A percentile compares a stretch with the other conserved stretches of the same genome.
Evolutionary conservation across 2,113 vertebrate species (phyloP).

Genomic region (Dolichallabes microphthalmus): DNA sequence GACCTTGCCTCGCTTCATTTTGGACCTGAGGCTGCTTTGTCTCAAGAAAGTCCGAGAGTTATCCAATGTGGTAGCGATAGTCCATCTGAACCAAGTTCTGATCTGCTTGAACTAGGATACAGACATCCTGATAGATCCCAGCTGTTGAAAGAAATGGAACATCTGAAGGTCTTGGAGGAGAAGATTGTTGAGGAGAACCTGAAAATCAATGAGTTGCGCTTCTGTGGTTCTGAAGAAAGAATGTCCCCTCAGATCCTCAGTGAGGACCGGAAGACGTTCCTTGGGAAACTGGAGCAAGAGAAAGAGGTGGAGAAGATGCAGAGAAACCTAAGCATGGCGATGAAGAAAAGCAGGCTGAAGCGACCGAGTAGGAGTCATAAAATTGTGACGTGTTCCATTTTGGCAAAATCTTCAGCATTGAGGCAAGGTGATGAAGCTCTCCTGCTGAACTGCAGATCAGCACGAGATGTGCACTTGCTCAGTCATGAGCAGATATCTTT

Average conservation of each 20-base stretch:
- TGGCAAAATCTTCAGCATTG: slow-evolving; percentile 42
- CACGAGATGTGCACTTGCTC: neutral
- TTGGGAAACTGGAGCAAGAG: slow-evolving; percentile 60
- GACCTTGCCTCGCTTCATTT: neutral
- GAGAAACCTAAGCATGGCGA: slow-evolving; percentile 52
- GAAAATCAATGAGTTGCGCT: slow-evolving; percentile 56
- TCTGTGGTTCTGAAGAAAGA: neutral
- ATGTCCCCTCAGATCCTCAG: neutral
- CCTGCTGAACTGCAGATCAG: slow-evolving; percentile 20
- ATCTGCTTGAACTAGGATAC: neutral
- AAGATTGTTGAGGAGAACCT: slow-evolving; percentile 66
- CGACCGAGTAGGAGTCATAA: neutral
- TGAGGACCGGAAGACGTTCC: slow-evolving; percentile 54
- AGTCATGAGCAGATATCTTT: neutral
- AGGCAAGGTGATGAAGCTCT: slow-evolving; percentile 47
- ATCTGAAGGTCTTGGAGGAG: slow-evolving; percentile 60
- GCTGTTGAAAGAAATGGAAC: slow-evolving; percentile 58
- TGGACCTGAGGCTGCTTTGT: neutral
- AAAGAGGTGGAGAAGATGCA: slow-evolving; percentile 65
- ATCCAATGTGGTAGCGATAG: neutral
- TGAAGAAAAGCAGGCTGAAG: slow-evolving; percentile 13
- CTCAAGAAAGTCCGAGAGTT: neutral
- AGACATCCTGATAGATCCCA: neutral
- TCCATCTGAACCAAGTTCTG: neutral
- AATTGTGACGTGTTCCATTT: slow-evolving; percentile 57